These are phyloP conservation scores for Drosophila pectinifera DNA, from an alignment of 1,140 invertebrate genomes.

Conservation along the genomic window DNA sequence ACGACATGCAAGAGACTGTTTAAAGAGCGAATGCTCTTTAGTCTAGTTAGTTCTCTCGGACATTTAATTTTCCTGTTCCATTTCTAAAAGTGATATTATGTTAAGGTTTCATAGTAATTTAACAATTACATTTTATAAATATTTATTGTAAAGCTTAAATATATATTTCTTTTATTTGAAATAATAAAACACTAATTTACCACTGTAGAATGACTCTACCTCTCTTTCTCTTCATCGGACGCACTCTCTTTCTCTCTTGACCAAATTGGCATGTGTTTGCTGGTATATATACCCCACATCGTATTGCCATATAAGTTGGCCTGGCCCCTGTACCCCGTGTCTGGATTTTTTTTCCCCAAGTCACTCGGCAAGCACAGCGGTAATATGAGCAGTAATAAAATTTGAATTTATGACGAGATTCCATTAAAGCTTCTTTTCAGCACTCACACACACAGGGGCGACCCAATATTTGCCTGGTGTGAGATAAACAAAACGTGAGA, in stretches of 20 bases:
- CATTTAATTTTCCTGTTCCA: too few species aligned
- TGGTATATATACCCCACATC: conserved; percentile 42
- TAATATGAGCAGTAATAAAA: conserved; percentile 84
- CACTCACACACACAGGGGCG: conserved; percentile 54
- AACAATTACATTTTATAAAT: neutral
- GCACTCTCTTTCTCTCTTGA: conserved; percentile 14
- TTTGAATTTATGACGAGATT: conserved; percentile 84
- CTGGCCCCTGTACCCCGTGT: conserved; percentile 33
- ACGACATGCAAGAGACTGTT: too few species aligned
- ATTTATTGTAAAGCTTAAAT: neutral
- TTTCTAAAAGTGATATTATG: neutral
- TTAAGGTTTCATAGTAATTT: neutral
- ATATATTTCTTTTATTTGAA: neutral
- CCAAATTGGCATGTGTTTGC: conserved; percentile 41
- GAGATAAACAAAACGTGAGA: conserved; percentile 51
- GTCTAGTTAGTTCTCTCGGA: too few species aligned
- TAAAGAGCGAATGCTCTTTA: too few species aligned
- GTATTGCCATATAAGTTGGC: conserved; percentile 62
- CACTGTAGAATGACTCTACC: conserved; percentile 21
- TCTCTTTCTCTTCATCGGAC: neutral
- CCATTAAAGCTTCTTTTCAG: conserved; percentile 83
- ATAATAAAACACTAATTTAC: neutral
- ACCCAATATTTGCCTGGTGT: conserved; percentile 74
- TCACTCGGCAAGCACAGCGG: conserved; percentile 55
- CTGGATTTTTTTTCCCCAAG: conserved; percentile 22